phyloP scores from a whole-genome alignment of 2,113 vertebrate genomes.

The Hemicordylus capensis region DNA sequence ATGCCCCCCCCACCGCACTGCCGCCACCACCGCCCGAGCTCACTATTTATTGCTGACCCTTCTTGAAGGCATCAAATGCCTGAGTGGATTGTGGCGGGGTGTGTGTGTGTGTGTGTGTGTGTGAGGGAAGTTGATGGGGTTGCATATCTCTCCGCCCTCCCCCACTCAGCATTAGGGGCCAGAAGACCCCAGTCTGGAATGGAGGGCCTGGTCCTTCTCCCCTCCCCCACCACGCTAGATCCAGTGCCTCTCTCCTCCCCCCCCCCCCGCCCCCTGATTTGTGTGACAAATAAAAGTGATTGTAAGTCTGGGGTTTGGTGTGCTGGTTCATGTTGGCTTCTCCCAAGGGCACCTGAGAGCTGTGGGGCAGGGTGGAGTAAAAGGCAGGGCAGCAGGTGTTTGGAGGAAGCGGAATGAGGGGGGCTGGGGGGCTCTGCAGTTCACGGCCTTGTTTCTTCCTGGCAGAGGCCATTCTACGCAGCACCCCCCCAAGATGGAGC shows the following conservation, averaged over 20 bases:
- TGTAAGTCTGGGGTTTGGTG: constrained; percentile 56
- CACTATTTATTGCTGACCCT: not conserved
- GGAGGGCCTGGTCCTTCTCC: not conserved
- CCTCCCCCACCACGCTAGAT: accelerated
- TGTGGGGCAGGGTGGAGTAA: not conserved
- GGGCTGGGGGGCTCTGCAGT: not conserved
- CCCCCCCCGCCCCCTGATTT: too few relatives aligned
- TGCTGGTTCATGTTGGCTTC: constrained; percentile 44
- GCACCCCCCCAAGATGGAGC: not conserved
- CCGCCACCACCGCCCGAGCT: not conserved
- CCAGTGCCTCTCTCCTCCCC: constrained; percentile 21
- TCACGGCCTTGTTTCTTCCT: too few relatives aligned
- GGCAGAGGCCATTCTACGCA: too few relatives aligned
- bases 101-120: too few relatives aligned
- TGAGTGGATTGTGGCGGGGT: not conserved
- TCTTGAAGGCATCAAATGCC: not conserved
- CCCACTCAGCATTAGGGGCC: too few relatives aligned
- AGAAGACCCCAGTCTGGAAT: not conserved
- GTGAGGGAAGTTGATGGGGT: too few relatives aligned
- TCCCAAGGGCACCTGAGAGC: constrained; percentile 13
- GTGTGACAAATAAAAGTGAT: constrained; percentile 56
- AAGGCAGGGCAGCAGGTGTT: too few relatives aligned
- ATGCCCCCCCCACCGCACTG: not conserved
- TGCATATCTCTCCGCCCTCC: not conserved
- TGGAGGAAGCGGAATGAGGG: not conserved